Percentiles rank a stretch among this genome's conserved stretches.
phyloP scores from a whole-genome alignment of 2,797 vertebrate genomes.

The Salmo trutta region DNA sequence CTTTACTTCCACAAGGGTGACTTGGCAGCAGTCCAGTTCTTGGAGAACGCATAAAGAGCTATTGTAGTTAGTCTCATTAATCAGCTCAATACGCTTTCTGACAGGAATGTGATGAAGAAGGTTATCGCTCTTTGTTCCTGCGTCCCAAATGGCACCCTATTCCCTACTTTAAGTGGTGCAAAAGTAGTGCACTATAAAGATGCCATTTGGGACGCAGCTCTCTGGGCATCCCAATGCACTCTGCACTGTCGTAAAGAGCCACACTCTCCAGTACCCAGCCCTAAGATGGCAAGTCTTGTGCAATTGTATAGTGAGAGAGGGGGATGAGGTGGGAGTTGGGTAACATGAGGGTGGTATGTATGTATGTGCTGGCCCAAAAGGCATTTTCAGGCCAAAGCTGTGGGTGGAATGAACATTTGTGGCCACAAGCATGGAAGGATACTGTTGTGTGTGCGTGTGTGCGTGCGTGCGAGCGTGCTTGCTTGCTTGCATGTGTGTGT shows the following conservation, averaged over 20 bases:
- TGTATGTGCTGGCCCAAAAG: conserved; percentile 31
- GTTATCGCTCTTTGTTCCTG: conserved; percentile 48
- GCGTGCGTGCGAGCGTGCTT: conserved; percentile 9
- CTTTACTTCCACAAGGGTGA: conserved; percentile 66
- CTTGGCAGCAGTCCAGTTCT: conserved; percentile 67
- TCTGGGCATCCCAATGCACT: not conserved
- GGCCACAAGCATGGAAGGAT: conserved; percentile 35
- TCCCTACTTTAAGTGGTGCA: not conserved
- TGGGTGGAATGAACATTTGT: conserved; percentile 18
- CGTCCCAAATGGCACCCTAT: not conserved
- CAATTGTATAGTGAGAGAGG: conserved; percentile 30
- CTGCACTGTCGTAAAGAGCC: conserved; percentile 34
- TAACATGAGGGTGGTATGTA: conserved; percentile 62
- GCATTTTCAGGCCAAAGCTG: conserved; percentile 29
- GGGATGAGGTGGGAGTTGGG: conserved; percentile 34
- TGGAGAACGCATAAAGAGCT: conserved; percentile 72
- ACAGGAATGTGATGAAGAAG: conserved; percentile 72
- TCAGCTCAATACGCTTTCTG: conserved; percentile 79
- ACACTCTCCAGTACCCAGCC: conserved; percentile 65
- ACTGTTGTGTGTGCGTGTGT: conserved; percentile 27
- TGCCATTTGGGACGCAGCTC: not conserved
- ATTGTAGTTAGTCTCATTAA: conserved; percentile 79
- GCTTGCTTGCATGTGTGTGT: conserved; percentile 12
- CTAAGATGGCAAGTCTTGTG: conserved; percentile 70
- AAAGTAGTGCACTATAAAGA: not conserved